A percentile compares a stretch with the other conserved stretches of the same genome.
phyloP scores from a whole-genome alignment of 1,140 invertebrate genomes.

The Dinoponera quadriceps region DNA sequence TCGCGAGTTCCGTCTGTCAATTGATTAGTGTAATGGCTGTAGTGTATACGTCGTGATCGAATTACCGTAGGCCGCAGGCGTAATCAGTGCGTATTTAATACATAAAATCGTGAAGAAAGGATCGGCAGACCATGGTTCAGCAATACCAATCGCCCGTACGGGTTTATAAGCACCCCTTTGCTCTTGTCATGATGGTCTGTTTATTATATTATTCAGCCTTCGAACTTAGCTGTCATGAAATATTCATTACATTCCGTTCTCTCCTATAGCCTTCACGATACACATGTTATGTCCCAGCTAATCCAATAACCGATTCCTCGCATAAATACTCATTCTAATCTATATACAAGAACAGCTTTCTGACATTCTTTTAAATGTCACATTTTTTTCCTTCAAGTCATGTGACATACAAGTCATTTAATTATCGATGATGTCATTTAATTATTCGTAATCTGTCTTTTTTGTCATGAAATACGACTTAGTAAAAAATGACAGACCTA shows the following conservation, averaged over 20 bases:
- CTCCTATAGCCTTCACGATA: conserved; percentile 51
- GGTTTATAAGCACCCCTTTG: conserved; percentile 98
- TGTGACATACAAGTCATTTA: neutral
- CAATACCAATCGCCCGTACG: conserved; percentile 98
- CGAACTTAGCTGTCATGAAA: conserved; percentile 54
- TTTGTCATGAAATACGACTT: neutral
- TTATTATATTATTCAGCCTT: conserved; percentile 58
- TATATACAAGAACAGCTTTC: neutral
- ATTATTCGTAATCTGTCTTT: neutral
- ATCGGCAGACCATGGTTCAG: conserved; percentile 92
- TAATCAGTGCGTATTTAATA: neutral
- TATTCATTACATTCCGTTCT: conserved; percentile 56
- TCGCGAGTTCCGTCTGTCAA: conserved; percentile 22
- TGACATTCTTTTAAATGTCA: conserved; percentile 12
- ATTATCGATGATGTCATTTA: conserved; percentile 2
- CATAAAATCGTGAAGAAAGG: neutral
- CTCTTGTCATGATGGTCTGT: conserved; percentile 98
- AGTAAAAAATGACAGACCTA: neutral
- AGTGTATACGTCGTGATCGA: conserved; percentile 33
- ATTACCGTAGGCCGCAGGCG: neutral
- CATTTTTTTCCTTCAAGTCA: neutral
- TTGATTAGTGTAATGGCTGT: conserved; percentile 42
- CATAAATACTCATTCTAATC: neutral
- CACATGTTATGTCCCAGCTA: conserved; percentile 25
- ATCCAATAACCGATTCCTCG: conserved; percentile 51